Evolutionary conservation across 2,797 vertebrate species (phyloP).

Genomic region (Manis crassicaudata): DNA sequence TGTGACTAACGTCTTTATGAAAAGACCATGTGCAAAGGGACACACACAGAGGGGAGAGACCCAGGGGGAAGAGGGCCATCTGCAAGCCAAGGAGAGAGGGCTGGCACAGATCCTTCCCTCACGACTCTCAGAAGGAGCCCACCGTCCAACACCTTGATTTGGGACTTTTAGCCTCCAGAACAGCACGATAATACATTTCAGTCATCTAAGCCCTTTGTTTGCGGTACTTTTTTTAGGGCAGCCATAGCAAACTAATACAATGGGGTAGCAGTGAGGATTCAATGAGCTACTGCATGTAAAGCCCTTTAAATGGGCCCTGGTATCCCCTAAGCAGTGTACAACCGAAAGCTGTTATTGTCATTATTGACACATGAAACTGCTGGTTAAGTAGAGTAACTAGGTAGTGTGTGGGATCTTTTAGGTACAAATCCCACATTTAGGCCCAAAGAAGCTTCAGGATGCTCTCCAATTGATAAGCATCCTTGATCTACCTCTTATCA

Average conservation of each 20-base stretch:
- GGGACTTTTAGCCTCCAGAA: not conserved
- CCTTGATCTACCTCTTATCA: not conserved
- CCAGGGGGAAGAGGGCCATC: not conserved
- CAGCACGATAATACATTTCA: not conserved
- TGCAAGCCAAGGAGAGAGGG: not conserved
- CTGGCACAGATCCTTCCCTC: not conserved
- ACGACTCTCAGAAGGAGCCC: not conserved
- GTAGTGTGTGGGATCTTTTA: not conserved
- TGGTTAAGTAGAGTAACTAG: not conserved
- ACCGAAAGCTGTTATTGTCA: not conserved
- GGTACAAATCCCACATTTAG: not conserved
- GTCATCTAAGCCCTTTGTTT: not conserved
- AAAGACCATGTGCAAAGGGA: constrained; percentile 8
- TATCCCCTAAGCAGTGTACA: not conserved
- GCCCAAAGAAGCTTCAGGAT: not conserved
- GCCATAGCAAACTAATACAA: not conserved
- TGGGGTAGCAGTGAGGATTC: not conserved
- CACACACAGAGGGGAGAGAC: not conserved
- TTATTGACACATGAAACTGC: not conserved
- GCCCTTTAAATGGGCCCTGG: not conserved
- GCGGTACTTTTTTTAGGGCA: not conserved
- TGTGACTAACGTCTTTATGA: not conserved
- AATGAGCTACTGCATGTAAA: not conserved
- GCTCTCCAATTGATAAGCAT: not conserved
- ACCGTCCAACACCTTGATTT: not conserved